Conservation (phyloP, 1,140 invertebrate genomes). For the Halictus rubicundus region DNA sequence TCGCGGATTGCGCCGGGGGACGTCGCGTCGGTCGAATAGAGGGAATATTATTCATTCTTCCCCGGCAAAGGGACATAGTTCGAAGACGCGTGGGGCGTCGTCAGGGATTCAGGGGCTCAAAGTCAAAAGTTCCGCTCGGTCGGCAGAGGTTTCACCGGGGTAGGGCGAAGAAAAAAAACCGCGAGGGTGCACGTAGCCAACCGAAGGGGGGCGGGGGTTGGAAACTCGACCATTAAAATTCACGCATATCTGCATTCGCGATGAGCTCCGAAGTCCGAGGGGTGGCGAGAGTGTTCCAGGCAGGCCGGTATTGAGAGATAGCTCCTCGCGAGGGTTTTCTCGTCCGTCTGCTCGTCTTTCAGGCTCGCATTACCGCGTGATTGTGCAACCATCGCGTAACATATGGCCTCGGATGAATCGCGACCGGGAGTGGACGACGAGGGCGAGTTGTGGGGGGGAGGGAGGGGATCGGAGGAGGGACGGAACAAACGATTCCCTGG, state of each 20-base stretch:
- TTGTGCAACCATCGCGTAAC: slow-evolving; percentile 4
- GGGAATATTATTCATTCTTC: neutral
- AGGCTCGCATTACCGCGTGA: neutral
- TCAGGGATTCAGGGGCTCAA: neutral
- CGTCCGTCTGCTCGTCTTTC: neutral
- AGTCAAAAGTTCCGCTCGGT: neutral
- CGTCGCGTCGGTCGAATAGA: too few species aligned
- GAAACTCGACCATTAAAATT: slow-evolving; percentile 9
- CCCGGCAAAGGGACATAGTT: neutral
- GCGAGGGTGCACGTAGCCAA: too few species aligned
- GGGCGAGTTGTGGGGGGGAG: too few species aligned
- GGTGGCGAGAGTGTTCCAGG: too few species aligned
- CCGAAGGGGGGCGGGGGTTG: neutral
- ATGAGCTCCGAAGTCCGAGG: neutral
- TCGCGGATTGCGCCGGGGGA: too few species aligned
- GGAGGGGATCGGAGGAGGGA: neutral
- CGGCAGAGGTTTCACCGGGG: neutral
- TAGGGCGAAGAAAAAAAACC: neutral
- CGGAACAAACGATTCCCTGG: slow-evolving; percentile 14
- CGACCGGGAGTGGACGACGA: neutral
- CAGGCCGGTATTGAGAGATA: neutral
- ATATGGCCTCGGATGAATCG: neutral
- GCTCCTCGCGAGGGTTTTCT: neutral
- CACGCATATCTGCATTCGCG: slow-evolving; percentile 9
- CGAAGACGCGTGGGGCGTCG: neutral